These are phyloP conservation scores for Tetranychus cinnabarinus DNA, from an alignment of 1,140 invertebrate genomes.

Conservation along the genomic window DNA sequence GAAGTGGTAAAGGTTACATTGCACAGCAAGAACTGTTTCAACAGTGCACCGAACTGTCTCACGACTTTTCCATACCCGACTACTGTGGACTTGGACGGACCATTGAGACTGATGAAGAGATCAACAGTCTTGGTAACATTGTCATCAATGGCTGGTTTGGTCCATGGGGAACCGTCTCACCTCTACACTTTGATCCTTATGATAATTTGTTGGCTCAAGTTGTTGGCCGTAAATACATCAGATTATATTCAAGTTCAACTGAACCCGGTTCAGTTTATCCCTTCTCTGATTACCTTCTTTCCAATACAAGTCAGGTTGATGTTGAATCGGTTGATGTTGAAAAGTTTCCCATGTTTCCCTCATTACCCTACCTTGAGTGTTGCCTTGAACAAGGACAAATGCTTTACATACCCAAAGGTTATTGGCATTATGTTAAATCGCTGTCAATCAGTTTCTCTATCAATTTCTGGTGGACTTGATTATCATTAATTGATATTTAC, in stretches of 20 bases:
- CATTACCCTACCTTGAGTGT: slow-evolving; percentile 19
- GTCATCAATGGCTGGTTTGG: slow-evolving; percentile 95
- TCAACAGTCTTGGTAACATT: slow-evolving; percentile 16
- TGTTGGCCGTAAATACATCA: slow-evolving; percentile 62
- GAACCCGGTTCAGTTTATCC: slow-evolving; percentile 53
- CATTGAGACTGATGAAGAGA: slow-evolving; percentile 25
- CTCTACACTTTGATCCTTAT: slow-evolving; percentile 84
- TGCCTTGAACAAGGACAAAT: slow-evolving; percentile 28
- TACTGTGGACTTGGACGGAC: slow-evolving; percentile 42
- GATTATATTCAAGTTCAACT: slow-evolving; percentile 48
- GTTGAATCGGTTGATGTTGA: slow-evolving; percentile 25
- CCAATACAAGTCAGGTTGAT: slow-evolving; percentile 40
- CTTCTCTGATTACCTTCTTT: slow-evolving; percentile 41
- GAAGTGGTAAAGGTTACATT: slow-evolving; percentile 37
- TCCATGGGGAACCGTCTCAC: slow-evolving; percentile 74
- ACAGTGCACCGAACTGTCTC: slow-evolving; percentile 64
- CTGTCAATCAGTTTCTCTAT: slow-evolving; percentile 32
- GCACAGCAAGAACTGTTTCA: slow-evolving; percentile 91
- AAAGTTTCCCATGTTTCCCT: slow-evolving; percentile 24
- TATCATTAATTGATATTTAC: not conserved
- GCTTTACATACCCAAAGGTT: slow-evolving; percentile 32
- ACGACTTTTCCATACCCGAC: slow-evolving; percentile 67
- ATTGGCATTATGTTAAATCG: slow-evolving; percentile 35
- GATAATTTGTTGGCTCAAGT: slow-evolving; percentile 75
- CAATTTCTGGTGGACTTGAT: slow-evolving; percentile 30